Conservation (phyloP, 2,113 vertebrate genomes). For the Callaeas wilsoni region DNA sequence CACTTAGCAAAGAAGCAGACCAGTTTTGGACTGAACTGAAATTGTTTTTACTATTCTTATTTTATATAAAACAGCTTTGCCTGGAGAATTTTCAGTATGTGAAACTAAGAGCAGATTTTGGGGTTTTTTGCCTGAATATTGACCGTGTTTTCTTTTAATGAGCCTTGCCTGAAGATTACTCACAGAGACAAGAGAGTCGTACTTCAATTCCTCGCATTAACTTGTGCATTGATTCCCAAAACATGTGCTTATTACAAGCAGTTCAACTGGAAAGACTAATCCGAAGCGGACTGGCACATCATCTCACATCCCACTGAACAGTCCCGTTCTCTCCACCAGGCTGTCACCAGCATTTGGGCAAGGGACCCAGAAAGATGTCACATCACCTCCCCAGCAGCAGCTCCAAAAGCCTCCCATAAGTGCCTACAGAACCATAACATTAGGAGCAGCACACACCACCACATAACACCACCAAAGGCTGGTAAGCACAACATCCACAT, state of each 20-base stretch:
- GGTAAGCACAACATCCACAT: neutral
- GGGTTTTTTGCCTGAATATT: neutral
- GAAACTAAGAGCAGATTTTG: neutral
- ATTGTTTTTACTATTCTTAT: neutral
- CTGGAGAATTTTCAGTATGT: neutral
- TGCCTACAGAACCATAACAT: neutral
- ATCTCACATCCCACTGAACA: neutral
- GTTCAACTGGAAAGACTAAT: neutral
- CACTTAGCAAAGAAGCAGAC: neutral
- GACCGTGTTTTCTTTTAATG: neutral
- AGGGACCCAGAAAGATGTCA: neutral
- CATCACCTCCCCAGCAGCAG: neutral
- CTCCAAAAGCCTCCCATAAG: neutral
- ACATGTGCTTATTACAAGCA: neutral
- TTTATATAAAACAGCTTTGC: neutral
- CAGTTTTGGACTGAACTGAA: neutral
- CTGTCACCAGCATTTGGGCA: neutral
- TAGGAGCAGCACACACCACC: neutral
- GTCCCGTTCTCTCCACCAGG: neutral
- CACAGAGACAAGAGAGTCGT: neutral
- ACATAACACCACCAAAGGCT: neutral
- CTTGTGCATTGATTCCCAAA: neutral
- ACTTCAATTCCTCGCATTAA: neutral
- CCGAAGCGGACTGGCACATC: neutral
- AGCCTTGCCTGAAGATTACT: neutral